Conservation (phyloP, 1,140 invertebrate genomes). For the Phymorhynchus buccinoides region DNA sequence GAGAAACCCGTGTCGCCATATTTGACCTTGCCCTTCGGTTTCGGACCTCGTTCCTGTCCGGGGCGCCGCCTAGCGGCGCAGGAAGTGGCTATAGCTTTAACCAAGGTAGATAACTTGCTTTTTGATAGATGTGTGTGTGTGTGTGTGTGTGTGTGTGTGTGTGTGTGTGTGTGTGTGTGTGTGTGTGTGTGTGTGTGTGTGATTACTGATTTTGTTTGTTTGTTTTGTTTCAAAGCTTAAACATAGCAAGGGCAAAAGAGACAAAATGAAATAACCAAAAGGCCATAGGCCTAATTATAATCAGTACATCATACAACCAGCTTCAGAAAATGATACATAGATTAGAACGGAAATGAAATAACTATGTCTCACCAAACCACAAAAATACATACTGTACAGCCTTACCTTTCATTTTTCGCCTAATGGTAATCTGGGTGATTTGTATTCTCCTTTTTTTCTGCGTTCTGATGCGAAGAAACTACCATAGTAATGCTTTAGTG, state of each 20-base stretch:
- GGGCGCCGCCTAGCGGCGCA: slow-evolving; percentile 90
- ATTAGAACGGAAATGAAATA: no score
- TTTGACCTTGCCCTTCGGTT: slow-evolving; percentile 88
- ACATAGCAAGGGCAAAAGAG: no score
- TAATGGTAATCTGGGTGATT: no score
- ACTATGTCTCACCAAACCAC: no score
- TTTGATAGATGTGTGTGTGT: background rate
- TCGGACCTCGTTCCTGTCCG: slow-evolving; percentile 89
- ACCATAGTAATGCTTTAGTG: no score
- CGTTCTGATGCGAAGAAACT: background rate
- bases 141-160: background rate
- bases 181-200: background rate
- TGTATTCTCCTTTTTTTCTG: background rate
- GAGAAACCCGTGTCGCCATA: slow-evolving; percentile 78
- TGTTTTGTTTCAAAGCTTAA: background rate
- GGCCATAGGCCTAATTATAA: no score
- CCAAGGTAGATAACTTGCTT: slow-evolving; percentile 78
- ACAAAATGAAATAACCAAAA: no score
- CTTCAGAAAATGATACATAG: no score
- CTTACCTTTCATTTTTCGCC: no score
- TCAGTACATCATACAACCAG: no score
- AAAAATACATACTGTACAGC: no score
- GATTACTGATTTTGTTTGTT: background rate
- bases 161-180: background rate
- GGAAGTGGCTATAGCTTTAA: slow-evolving; percentile 84